Percentiles rank a stretch among this genome's conserved stretches.
phyloP scores from a whole-genome alignment of 2,797 vertebrate genomes.

The Gymnopithys bicolor region DNA sequence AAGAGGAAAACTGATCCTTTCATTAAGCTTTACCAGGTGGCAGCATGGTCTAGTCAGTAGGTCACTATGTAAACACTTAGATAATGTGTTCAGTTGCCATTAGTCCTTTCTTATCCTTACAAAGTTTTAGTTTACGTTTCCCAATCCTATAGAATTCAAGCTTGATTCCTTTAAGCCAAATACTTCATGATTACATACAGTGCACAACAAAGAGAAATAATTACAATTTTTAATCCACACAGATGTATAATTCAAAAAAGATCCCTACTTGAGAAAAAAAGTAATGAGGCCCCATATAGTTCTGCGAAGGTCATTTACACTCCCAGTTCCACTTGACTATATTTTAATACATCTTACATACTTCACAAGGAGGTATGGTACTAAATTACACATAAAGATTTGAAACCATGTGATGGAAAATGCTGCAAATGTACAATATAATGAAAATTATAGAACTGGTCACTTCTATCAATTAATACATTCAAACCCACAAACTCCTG shows the following conservation, averaged over 20 bases:
- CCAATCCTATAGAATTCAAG: background rate
- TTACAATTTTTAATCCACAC: background rate
- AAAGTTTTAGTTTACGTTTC: conserved; percentile 5
- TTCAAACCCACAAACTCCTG: background rate
- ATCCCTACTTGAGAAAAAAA: background rate
- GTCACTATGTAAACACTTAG: conserved; percentile 30
- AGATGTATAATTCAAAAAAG: background rate
- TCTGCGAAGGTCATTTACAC: background rate
- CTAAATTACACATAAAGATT: background rate
- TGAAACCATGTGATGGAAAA: background rate
- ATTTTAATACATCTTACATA: background rate
- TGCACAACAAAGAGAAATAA: background rate
- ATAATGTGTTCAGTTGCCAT: background rate
- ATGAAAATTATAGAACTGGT: background rate
- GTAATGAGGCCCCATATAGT: background rate
- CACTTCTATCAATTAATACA: background rate
- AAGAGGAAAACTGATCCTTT: conserved; percentile 27
- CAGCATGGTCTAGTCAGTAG: background rate
- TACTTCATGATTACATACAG: background rate
- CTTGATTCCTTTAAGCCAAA: conserved; percentile 2
- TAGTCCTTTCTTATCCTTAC: background rate
- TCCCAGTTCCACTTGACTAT: background rate
- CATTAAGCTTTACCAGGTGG: conserved; percentile 45
- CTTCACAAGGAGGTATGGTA: background rate
- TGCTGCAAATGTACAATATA: background rate